These are phyloP conservation scores for Ochropleura leucogaster DNA, from an alignment of 2,888 invertebrate species.

Conservation along the genomic window DNA sequence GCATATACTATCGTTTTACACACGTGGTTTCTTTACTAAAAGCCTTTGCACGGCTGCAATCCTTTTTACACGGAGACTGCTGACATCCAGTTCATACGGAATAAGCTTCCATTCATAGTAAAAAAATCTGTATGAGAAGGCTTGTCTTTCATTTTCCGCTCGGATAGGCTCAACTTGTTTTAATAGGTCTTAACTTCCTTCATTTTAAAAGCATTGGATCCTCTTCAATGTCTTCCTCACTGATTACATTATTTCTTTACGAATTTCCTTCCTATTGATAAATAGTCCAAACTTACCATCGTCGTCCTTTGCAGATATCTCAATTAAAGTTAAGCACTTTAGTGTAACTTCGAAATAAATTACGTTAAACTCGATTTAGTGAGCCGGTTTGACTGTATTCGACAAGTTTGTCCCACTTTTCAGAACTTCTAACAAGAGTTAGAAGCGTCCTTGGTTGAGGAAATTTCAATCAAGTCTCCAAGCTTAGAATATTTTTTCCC, in stretches of 20 bases:
- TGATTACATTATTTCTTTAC: not conserved
- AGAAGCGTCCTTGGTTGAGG: not conserved
- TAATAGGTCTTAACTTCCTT: not conserved
- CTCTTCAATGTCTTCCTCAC: not conserved
- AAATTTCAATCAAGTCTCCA: slow-evolving; percentile 21
- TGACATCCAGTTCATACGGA: slow-evolving; percentile 20
- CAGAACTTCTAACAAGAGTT: slow-evolving; percentile 23
- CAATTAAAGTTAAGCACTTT: slow-evolving; percentile 41
- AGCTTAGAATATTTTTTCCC: not conserved
- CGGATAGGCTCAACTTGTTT: not conserved
- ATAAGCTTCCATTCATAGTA: slow-evolving; percentile 45
- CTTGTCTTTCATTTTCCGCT: slow-evolving; percentile 6
- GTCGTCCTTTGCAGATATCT: slow-evolving; percentile 33
- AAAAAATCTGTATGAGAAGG: slow-evolving; percentile 9
- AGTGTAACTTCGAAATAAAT: slow-evolving; percentile 38
- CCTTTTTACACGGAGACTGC: slow-evolving; percentile 35
- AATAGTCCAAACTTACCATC: not conserved
- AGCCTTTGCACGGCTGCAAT: slow-evolving; percentile 17
- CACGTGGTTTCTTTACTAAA: slow-evolving; percentile 12
- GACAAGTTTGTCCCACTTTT: slow-evolving; percentile 49
- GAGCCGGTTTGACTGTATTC: slow-evolving; percentile 20
- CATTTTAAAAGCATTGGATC: not conserved
- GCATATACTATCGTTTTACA: slow-evolving; percentile 14
- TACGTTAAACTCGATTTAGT: slow-evolving; percentile 40
- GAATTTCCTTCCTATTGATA: not conserved